phyloP scores from a whole-genome alignment of 2,797 vertebrate species.

The Scolopax rusticola region DNA sequence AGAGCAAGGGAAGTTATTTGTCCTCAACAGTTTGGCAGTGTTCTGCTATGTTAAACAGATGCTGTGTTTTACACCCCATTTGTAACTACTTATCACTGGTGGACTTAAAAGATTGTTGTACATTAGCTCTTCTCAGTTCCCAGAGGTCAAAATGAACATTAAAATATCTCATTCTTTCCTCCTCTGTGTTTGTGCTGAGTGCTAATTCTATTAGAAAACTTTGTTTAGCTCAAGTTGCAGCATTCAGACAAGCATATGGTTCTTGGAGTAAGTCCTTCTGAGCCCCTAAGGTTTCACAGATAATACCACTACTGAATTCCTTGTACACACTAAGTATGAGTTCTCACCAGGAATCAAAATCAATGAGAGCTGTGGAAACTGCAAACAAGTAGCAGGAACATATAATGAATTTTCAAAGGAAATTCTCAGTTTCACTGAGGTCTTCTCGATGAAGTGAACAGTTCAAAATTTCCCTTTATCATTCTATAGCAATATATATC shows the following conservation, averaged over 20 bases:
- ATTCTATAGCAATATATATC: background rate
- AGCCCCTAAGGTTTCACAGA: background rate
- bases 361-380: background rate
- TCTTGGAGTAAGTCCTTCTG: background rate
- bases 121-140: background rate
- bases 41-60: conserved; percentile 27
- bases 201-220: background rate
- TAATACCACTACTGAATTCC: background rate
- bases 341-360: background rate
- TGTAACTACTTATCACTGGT: background rate
- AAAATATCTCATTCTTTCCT: background rate
- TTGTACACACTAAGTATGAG: background rate
- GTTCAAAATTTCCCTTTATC: background rate
- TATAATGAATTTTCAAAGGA: background rate
- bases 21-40: conserved; percentile 9
- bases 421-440: background rate
- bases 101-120: background rate
- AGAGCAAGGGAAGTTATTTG: conserved; percentile 17
- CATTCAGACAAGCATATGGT: background rate
- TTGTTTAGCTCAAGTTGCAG: background rate
- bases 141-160: background rate
- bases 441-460: background rate
- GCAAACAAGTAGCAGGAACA: background rate
- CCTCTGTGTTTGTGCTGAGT: background rate
- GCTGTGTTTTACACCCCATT: background rate